phyloP scores from a whole-genome alignment of 2,113 vertebrate species.

The Crotalus helleri region DNA sequence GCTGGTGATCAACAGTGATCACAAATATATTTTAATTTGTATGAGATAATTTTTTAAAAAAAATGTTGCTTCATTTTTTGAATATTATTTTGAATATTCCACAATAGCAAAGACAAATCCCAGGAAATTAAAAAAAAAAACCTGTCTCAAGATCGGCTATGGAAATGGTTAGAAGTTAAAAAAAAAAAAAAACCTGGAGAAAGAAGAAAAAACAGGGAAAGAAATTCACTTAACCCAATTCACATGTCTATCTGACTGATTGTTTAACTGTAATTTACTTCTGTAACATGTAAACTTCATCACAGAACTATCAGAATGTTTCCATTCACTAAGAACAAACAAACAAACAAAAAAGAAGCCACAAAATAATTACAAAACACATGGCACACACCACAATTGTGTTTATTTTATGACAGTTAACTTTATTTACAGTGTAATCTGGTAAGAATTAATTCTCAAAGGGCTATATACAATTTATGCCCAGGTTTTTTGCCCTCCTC shows the following conservation, averaged over 20 bases:
- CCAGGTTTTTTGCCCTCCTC: slow-evolving; percentile 27
- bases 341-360: slow-evolving; percentile 46
- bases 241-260: slow-evolving; percentile 35
- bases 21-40: background rate
- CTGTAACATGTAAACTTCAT: slow-evolving; percentile 41
- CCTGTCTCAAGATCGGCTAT: background rate
- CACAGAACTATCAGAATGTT: slow-evolving; percentile 51
- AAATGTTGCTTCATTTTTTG: background rate
- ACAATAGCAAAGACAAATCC: background rate
- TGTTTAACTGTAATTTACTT: slow-evolving; percentile 48
- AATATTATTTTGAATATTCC: background rate
- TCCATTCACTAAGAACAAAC: slow-evolving; percentile 64
- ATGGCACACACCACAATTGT: slow-evolving; percentile 53
- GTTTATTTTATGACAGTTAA: slow-evolving; percentile 69
- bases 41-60: background rate
- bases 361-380: slow-evolving; percentile 65
- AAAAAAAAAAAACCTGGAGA: background rate
- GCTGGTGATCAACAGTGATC: background rate
- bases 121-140: background rate
- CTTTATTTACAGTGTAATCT: slow-evolving; percentile 64
- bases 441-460: slow-evolving; percentile 67
- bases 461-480: slow-evolving; percentile 42
- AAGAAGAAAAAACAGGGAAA: background rate
- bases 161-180: background rate
- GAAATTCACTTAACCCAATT: slow-evolving; percentile 34